Base-by-base conservation (phyloP, 2,888 invertebrate species). In the Phengaris alcon region DNA sequence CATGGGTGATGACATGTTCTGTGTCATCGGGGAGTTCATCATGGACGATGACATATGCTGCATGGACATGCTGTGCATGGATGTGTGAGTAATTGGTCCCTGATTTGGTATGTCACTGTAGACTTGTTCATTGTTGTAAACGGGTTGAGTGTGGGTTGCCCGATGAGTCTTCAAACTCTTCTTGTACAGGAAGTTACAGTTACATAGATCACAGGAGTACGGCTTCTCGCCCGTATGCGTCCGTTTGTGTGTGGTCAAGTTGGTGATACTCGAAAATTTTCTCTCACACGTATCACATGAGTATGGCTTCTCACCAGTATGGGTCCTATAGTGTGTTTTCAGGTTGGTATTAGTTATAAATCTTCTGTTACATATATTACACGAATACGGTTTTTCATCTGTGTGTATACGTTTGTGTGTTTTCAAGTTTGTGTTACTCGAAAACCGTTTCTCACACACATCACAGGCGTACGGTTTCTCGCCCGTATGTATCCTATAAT, bases 111-210 rank as follows among this genome's bases (percentile, higher is more conserved):
- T 10, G 0, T 73, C 73, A 46, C 13, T 57, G 57, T 57, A 46
- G 12, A 46, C 6, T 0, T 73, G 54, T 4, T 73, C 52, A 57
- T 8, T 73, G 73, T 8, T 73, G 8, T 73, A 73, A 0, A 5
- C 46, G 6, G 59, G 73, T 10, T 73, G 73, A 0, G 59, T 73
- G 73, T 73, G 73, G 7, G 73, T 73, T 46, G 73, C 73, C 6
- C 55, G 55, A 9, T 73, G 73, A 13, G 73, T 73, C 15, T 73
- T 73, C 57, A 73, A 13, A 15, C 73, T 73, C 48, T 73, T 73
- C 57, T 73, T 73, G 48, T 73, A 73, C 10, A 73, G 13, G 7
- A 73, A 73, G 48, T 73, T 73, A n/a, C 73, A 59, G 57, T 73
- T 73, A 46, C 73, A 73, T 0, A 73, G n/a, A 57, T 73, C 73